A percentile compares a stretch with the other conserved stretches of the same genome.
Evolutionary conservation across 2,888 invertebrate species (phyloP).

Genomic region (Minunthozetes semirufus): DNA sequence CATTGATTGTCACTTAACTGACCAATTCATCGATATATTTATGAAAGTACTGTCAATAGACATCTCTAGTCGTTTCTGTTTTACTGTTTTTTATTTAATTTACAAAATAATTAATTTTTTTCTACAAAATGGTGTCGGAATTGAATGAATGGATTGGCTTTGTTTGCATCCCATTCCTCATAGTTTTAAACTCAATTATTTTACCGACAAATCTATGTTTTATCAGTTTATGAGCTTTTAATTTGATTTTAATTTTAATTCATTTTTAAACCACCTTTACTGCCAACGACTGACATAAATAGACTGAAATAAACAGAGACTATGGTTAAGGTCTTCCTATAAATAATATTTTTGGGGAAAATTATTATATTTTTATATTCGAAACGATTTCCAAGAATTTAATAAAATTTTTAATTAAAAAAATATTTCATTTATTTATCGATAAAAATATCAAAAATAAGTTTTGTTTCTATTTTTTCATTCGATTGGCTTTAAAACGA

Average conservation of each 20-base stretch:
- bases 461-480: slow-evolving; percentile 19
- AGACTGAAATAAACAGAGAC: neutral
- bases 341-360: neutral
- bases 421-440: too few species aligned
- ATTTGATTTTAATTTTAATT: neutral
- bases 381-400: neutral
- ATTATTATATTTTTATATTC: neutral
- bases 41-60: neutral
- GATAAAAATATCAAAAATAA: neutral
- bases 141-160: too few species aligned
- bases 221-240: slow-evolving; percentile 13
- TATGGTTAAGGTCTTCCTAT: neutral
- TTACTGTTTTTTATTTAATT: neutral
- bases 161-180: neutral
- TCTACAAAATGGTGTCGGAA: neutral
- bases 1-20: too few species aligned
- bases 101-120: neutral
- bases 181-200: neutral
- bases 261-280: neutral
- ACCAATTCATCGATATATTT: neutral
- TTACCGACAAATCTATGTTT: neutral
- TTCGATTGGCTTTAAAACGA: slow-evolving; percentile 33
- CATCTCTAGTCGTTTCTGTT: neutral
- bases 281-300: slow-evolving; percentile 2
- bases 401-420: too few species aligned